Percentiles rank a stretch among this genome's conserved stretches.
Conservation (phyloP, 2,888 invertebrate genomes). For the Lycocerus yunnanus region DNA sequence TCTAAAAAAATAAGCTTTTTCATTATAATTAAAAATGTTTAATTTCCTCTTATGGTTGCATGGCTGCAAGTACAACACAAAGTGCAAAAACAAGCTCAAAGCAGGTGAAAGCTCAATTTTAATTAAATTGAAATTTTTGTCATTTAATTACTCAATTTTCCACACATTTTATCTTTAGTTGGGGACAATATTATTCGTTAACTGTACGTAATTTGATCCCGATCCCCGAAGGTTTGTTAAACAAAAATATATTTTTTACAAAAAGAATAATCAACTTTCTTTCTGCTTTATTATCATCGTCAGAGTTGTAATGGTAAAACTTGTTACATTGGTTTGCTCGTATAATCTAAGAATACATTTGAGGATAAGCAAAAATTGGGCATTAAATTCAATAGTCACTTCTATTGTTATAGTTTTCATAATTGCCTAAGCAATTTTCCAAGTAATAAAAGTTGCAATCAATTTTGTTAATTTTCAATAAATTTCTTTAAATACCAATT, state of each 20-base stretch:
- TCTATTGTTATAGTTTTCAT: background rate
- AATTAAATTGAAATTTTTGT: background rate
- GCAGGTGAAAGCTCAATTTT: background rate
- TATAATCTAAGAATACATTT: background rate
- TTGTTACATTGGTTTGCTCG: background rate
- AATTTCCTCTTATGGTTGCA: background rate
- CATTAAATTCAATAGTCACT: background rate
- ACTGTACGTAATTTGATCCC: background rate
- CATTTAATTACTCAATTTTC: background rate
- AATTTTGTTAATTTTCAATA: background rate
- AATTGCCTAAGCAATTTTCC: background rate
- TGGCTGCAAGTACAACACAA: background rate
- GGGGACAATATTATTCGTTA: background rate
- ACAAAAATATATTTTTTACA: background rate
- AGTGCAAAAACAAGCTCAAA: background rate
- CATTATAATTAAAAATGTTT: background rate
- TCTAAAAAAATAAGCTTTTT: background rate
- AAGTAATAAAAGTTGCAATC: background rate
- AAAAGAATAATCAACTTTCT: background rate
- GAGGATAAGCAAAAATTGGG: background rate
- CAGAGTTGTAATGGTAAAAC: background rate
- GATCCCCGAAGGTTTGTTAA: background rate
- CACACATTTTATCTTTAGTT: background rate
- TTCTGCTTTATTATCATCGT: background rate
- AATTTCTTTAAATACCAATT: background rate